Evolutionary conservation across 37 sponge, comb jelly and placozoan species (phyloP).

Genomic region (Lycopodina hypogea): DNA sequence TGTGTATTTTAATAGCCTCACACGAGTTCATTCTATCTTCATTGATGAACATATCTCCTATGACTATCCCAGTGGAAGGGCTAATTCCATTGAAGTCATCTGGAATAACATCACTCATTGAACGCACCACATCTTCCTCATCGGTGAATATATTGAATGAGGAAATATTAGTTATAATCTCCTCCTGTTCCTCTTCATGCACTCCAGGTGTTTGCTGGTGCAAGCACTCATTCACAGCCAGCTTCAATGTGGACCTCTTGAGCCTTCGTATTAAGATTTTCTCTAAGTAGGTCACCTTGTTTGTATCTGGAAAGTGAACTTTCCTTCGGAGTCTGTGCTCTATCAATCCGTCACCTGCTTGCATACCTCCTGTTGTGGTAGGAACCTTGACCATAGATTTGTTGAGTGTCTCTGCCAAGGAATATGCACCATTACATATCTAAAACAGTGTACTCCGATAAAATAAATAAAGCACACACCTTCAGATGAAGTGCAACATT

Average conservation of each 20-base stretch:
- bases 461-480: neutral
- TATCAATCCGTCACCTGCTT: slow-evolving; percentile 5
- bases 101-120: neutral
- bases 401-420: neutral
- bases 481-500: neutral
- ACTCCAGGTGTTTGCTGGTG: too few relatives aligned
- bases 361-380: neutral
- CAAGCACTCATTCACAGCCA: neutral
- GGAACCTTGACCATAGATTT: neutral
- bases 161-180: neutral
- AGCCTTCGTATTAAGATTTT: slow-evolving; percentile 41
- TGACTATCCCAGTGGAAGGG: neutral
- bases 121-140: neutral
- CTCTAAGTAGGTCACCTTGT: slow-evolving; percentile 58
- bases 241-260: slow-evolving; percentile 21
- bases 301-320: slow-evolving; percentile 1
- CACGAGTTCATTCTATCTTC: neutral
- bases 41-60: neutral
- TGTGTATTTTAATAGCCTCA: neutral
- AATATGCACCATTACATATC: neutral
- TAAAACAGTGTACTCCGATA: too few relatives aligned
- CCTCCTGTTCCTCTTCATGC: slow-evolving; percentile 1
- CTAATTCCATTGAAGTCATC: neutral
- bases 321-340: too few relatives aligned
- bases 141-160: slow-evolving; percentile 69